These are phyloP conservation scores for Sarcophaga subvicina DNA, from an alignment of 2,888 invertebrate species.

Conservation along the genomic window DNA sequence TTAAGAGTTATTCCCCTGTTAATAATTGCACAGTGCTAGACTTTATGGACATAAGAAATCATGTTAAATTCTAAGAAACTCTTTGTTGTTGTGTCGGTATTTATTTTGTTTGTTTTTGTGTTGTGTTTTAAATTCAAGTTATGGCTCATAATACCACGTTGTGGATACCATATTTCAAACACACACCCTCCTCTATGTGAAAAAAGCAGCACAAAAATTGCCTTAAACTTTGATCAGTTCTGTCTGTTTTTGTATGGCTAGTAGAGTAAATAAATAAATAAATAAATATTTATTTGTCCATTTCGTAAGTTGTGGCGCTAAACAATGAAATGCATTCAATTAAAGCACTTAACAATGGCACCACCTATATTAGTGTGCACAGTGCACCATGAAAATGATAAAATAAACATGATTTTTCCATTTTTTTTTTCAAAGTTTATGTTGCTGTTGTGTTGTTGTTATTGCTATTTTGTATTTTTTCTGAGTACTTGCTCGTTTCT, in stretches of 20 bases:
- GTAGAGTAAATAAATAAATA: no score
- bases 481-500: neutral
- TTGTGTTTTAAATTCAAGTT: no score
- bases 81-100: neutral
- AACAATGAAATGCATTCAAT: constrained; percentile 26
- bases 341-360: constrained; percentile 19
- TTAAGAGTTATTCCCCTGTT: neutral
- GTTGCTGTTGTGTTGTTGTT: neutral
- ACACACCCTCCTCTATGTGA: no score
- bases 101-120: neutral
- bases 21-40: neutral
- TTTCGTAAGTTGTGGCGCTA: neutral
- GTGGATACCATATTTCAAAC: no score
- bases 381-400: neutral
- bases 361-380: neutral
- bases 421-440: neutral
- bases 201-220: no score
- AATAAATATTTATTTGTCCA: neutral
- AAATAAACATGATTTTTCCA: neutral
- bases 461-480: neutral
- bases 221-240: no score
- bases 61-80: neutral
- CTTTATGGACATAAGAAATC: neutral
- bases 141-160: no score
- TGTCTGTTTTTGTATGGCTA: neutral